Evolutionary conservation across 2,888 invertebrate species (phyloP), one percentile per base, ranked within the genome.

Genomic region (Coleophora deauratella): DNA sequence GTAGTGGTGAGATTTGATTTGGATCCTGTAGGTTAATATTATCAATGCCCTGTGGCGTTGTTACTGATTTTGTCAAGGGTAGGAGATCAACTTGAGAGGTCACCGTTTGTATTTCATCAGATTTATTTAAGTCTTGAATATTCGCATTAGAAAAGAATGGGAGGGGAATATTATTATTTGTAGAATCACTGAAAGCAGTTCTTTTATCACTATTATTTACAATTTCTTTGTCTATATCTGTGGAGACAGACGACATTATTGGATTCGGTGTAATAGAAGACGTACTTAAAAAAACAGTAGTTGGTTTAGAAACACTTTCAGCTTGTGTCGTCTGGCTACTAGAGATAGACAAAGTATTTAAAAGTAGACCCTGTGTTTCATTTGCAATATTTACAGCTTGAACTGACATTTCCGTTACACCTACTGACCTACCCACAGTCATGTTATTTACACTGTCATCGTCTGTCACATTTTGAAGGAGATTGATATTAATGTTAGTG

Each of bases 71-170:
- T 21, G 54, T 47, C 27, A 54, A 46, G 40, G 60, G 48, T 37
- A 55, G 43, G 31, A 62, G 51, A 43, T 52, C 51, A 38, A 43
- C 40, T 50, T 52, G 49, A 21, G 44, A 27, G 21, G 21, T 4
- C 6, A 21, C 21, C 3, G 3, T 21, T 4, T 21, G 3, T 3
- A 21, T 6, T 21, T 21, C 21, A 21, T 6, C 21, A 21, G 6
- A 6, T 21, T 21, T 21, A 21, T 21, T 58, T 46, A 72, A 72
- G 49, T 78, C 75, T 46, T 47, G 59, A 28, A 60, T 52, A 57
- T 63, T 61, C 52, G 69, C 73, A 49, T 80, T 81, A 33, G 77
- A 63, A 31, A 77, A 65, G 57, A 80, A 73, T 39, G 82, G 79
- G 47, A 73, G 41, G 44, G 73, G 64, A 47, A 54, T 39, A 48